Evolutionary conservation across 2,888 invertebrate genomes (phyloP).

Genomic region (Nephrotoma appendiculata): DNA sequence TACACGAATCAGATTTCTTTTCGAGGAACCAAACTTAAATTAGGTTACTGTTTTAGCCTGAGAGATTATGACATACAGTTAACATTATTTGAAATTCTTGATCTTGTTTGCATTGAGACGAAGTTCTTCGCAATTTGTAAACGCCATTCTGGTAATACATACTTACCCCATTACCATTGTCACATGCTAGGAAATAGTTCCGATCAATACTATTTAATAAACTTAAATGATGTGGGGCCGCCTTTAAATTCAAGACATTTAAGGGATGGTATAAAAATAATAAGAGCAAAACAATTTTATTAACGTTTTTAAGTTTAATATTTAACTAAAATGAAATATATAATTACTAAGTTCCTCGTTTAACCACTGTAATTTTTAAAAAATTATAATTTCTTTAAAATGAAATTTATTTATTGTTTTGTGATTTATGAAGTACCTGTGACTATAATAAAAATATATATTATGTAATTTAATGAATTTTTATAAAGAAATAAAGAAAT

Average conservation of each 20-base stretch:
- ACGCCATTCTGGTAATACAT: not conserved
- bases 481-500: too few relatives aligned
- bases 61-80: not conserved
- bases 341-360: too few relatives aligned
- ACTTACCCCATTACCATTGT: not conserved
- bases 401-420: too few relatives aligned
- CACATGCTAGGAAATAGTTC: not conserved
- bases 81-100: not conserved
- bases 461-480: too few relatives aligned
- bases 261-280: not conserved
- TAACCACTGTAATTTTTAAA: too few relatives aligned
- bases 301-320: not conserved
- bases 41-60: not conserved
- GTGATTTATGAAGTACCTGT: too few relatives aligned
- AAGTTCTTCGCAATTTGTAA: not conserved
- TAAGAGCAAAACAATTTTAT: not conserved
- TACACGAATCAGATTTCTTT: not conserved
- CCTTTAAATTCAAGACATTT: not conserved
- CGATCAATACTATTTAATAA: not conserved
- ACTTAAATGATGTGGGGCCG: not conserved
- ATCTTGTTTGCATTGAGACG: not conserved
- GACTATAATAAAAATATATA: too few relatives aligned
- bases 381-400: too few relatives aligned
- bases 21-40: not conserved
- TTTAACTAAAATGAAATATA: too few relatives aligned